Evolutionary conservation across 2,113 vertebrate genomes (phyloP).

Genomic region (Otis tarda): DNA sequence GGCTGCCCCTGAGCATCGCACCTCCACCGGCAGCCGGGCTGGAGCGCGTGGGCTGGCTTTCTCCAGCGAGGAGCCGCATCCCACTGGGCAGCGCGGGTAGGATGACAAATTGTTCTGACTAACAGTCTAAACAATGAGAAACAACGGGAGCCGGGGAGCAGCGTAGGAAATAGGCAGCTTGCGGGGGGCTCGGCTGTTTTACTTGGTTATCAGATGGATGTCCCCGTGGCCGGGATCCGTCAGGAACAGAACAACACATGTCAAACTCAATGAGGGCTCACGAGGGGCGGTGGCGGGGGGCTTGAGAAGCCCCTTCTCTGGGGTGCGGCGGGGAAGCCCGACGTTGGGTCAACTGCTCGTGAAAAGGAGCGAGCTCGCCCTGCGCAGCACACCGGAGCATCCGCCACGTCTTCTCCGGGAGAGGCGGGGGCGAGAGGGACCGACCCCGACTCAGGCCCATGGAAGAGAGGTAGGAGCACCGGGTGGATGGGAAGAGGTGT

Average conservation of each 20-base stretch:
- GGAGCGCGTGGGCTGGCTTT: background rate
- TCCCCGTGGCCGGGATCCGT: conserved; percentile 45
- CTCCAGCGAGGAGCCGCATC: background rate
- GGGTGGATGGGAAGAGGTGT: background rate
- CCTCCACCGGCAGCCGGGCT: background rate
- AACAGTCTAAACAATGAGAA: conserved; percentile 58
- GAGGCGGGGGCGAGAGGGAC: background rate
- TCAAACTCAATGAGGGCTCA: conserved; percentile 27
- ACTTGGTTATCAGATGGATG: conserved; percentile 60
- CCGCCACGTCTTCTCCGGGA: background rate
- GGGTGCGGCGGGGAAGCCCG: background rate
- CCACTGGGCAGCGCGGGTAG: conserved; percentile 41
- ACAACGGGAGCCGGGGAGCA: conserved; percentile 56
- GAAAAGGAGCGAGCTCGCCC: background rate
- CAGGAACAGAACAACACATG: conserved; percentile 36
- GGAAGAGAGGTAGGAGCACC: background rate
- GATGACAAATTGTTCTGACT: conserved; percentile 60
- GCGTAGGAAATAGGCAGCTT: background rate
- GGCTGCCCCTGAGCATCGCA: background rate
- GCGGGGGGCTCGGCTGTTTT: conserved; percentile 7
- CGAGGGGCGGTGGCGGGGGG: rapidly evolving
- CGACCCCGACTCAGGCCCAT: background rate
- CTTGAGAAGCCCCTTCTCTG: background rate
- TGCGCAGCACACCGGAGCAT: background rate
- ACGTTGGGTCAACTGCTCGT: background rate